phyloP scores from a whole-genome alignment of 2,888 invertebrate species.

The Phyto melanocephala region DNA sequence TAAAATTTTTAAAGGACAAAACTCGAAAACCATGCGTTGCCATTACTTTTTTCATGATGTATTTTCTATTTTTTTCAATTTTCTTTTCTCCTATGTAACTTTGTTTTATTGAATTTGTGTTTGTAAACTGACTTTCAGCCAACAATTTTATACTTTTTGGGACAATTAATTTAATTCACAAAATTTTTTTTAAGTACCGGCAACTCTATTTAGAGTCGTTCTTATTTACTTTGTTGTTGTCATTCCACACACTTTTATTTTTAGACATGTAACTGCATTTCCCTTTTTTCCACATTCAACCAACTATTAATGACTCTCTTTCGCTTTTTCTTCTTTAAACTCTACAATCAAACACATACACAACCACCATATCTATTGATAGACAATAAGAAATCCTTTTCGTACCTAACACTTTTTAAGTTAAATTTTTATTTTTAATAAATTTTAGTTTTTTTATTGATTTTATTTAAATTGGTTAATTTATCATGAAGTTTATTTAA shows the following conservation, averaged over 20 bases:
- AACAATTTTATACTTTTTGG: neutral
- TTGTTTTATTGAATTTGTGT: too few relatives aligned
- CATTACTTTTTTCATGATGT: too few relatives aligned
- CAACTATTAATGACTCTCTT: conserved; percentile 27
- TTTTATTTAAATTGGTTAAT: neutral
- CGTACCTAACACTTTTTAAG: neutral
- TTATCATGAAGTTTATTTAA: neutral
- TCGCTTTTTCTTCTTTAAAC: neutral
- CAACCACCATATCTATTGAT: neutral
- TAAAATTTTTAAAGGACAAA: too few relatives aligned
- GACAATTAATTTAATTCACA: neutral
- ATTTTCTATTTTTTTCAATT: too few relatives aligned
- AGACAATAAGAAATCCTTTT: conserved; percentile 14
- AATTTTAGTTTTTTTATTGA: neutral
- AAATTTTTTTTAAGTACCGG: neutral
- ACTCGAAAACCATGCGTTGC: too few relatives aligned
- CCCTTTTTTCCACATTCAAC: conserved; percentile 23
- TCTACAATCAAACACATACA: conserved; percentile 30
- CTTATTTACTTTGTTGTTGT: conserved; percentile 47
- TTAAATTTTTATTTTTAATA: neutral
- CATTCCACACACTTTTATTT: conserved; percentile 11
- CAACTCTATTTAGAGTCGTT: conserved; percentile 27
- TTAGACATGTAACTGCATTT: conserved; percentile 57
- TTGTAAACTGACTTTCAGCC: too few relatives aligned
- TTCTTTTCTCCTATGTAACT: too few relatives aligned